Base-by-base conservation (phyloP, 2,888 invertebrate species). In the Hylaea fasciaria region DNA sequence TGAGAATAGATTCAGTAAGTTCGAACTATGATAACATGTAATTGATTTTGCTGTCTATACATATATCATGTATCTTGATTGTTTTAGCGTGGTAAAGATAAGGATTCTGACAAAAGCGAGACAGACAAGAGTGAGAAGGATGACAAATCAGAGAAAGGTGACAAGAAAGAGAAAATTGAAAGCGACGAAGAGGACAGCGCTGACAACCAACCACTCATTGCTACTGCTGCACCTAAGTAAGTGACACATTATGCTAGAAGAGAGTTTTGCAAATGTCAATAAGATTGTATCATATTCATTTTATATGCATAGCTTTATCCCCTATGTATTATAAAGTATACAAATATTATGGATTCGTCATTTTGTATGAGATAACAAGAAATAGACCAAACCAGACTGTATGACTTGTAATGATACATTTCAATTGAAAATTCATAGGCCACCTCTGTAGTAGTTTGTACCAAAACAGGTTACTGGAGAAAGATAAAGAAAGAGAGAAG, bases 171-270 rank as follows among this genome's bases (percentile, higher is more conserved):
- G 51, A 91, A 89, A 61, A 83, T 81, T 11, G 82, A 79, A 10
- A 92, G 91, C 37, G 93, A 93, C 59, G 90, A 82, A 45, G 93
- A 93, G 48, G 90, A 89, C 71, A 92, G 89, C 63, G 89, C 89
- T 32, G 93, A 93, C 68, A 93, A 93, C 69, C 92, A 91, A 50
- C 93, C 93, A 0, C 77, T 86, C 0, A 86, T 87, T 32, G 70
- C 69, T 0, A 85, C 87, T 22, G 82, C 87, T 22, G 82, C 89
- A 3, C 88, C 89, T 2, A 91, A 90, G 91, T 91, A 72, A 77
- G 86, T 78, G 12, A 16, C 11, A 35, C 8, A 35, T 2, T 8
- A 35, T 8, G 35, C 2, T 11, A 35, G 35, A 8, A 35, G 2
- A 35, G 2, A 35, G n/a, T n/a, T n/a, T n/a, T n/a, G n/a, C n/a